These are phyloP conservation scores for Ichneumoninae sp. DNA, from an alignment of 2,888 invertebrate species.

Conservation along the genomic window DNA sequence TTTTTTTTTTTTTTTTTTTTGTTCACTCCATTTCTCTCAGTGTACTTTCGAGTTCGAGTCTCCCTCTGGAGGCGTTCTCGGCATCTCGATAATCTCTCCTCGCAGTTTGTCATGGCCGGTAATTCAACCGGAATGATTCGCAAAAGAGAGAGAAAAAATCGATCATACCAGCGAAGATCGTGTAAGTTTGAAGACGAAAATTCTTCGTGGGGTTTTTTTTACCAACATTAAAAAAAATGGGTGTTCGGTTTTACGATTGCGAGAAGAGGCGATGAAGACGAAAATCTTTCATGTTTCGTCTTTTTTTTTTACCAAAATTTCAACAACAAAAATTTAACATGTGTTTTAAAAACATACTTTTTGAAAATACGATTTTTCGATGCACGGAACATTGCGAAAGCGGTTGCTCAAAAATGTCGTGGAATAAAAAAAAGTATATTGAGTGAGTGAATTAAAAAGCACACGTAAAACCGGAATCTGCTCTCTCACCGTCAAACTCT, in stretches of 20 bases:
- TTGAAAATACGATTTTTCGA: not conserved
- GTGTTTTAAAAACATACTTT: not conserved
- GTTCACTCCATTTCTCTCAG: conserved; percentile 4
- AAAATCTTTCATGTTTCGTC: no score
- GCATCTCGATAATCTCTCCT: conserved; percentile 58
- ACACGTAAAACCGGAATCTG: conserved; percentile 3
- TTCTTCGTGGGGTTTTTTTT: not conserved
- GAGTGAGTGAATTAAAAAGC: not conserved
- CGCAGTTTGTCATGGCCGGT: not conserved
- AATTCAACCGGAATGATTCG: conserved; percentile 1
- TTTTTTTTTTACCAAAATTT: not conserved
- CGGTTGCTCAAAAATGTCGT: not conserved
- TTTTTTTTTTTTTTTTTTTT: conserved; percentile 15
- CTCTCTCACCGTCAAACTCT: conserved; percentile 81
- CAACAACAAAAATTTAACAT: no score
- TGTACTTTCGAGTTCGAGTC: conserved; percentile 29
- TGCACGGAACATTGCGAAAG: not conserved
- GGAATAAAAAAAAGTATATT: not conserved
- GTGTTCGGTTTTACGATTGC: no score
- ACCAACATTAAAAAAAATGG: not conserved
- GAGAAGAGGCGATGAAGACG: not conserved
- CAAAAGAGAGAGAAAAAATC: not conserved
- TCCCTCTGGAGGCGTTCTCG: conserved; percentile 62
- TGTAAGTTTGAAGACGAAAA: not conserved
- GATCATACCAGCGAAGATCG: not conserved